Base-by-base conservation (phyloP, 1,140 invertebrate species). In the Drosophila melanica region DNA sequence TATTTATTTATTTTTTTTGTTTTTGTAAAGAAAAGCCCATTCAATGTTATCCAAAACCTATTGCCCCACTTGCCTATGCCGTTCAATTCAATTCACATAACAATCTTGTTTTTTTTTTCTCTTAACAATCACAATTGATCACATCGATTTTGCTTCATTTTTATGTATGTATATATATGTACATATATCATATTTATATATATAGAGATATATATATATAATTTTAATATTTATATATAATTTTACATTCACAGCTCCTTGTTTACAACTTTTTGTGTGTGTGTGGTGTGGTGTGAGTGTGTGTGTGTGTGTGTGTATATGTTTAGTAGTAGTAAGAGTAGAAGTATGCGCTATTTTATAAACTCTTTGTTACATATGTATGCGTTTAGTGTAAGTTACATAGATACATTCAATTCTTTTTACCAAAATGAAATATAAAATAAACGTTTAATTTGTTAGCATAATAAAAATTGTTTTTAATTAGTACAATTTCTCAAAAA, bases 181-280 rank as follows among this genome's bases (percentile, higher is more conserved):
- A 64, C 60, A 58, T 35, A 35, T 35, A 9, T 10, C 79, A 73
- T 86, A 58, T 65, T 53, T 76, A 47, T 77, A 71, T 75, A 63
- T 67, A 73, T 75, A 72, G 69, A 59, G 69, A 77, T 57, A 71
- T 75, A 67, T 81, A 69, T 74, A 51, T 73, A 47, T 82, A 30
- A 30, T 71, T 57, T 50, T 55, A 35, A 63, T 63, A 64, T 57
- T 76, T 79, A 82, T 81, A 82, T 79, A 82, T 82, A 84, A 79
- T 87, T 89, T 89, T 84, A 90, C 85, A 77, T 90, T 90, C 85
- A 90, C 85, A 90, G 85, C 85, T 90, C 85, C 85, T 86, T 81
- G 85, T 90, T 90, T 81, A 90, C 86, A 86, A 90, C 87, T 57
- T 85, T 66, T 67, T 77, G 75, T 90, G 60, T 84, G 60, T 84